Conservation (phyloP, 2,113 vertebrate species). For the Pangasianodon hypophthalmus region DNA sequence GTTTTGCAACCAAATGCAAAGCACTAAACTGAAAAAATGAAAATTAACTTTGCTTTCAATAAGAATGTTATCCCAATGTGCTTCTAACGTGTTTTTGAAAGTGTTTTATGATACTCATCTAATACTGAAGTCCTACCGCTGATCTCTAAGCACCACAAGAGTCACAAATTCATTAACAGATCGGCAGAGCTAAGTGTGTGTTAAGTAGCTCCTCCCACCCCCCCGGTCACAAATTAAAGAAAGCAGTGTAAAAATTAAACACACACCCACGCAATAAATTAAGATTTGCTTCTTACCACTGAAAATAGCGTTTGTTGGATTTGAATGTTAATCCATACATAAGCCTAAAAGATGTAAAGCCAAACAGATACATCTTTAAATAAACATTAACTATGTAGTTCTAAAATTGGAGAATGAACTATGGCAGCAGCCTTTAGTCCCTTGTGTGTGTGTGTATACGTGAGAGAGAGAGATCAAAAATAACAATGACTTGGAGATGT, state of each 20-base stretch:
- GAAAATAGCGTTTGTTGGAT: conserved; percentile 27
- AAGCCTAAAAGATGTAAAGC: conserved; percentile 28
- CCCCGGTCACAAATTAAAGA: not conserved
- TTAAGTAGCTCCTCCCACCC: conserved; percentile 4
- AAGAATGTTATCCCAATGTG: not conserved
- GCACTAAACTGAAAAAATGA: not conserved
- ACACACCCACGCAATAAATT: conserved; percentile 62
- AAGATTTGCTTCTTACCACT: conserved; percentile 56
- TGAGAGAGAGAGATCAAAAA: not conserved
- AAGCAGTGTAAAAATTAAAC: conserved; percentile 47
- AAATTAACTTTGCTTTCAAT: not conserved
- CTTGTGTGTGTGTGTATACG: conserved; percentile 3
- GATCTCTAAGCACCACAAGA: not conserved
- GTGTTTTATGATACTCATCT: not conserved
- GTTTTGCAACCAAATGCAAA: not conserved
- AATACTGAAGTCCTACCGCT: not conserved
- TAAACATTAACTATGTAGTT: conserved; percentile 26
- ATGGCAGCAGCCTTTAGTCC: conserved; percentile 31
- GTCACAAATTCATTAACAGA: not conserved
- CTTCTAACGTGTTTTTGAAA: not conserved
- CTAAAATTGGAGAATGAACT: conserved; percentile 30
- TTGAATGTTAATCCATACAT: conserved; percentile 19
- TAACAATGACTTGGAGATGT: conserved; percentile 56
- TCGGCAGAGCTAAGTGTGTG: conserved; percentile 20
- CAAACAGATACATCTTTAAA: conserved; percentile 44